Evolutionary conservation across 2,113 vertebrate species (phyloP).

Genomic region (Dromiciops gliroides): DNA sequence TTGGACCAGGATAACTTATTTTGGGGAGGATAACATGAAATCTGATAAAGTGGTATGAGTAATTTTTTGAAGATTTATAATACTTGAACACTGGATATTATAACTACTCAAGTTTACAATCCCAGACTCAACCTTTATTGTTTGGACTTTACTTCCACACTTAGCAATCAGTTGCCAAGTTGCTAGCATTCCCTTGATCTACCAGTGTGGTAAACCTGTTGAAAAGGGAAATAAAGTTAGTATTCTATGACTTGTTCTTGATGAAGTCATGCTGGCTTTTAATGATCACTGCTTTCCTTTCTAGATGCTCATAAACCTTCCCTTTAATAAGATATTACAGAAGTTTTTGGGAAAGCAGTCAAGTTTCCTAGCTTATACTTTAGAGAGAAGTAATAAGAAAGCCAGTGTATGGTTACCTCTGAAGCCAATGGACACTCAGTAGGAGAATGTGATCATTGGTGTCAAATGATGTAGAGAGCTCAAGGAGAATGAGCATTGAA

Average conservation of each 20-base stretch:
- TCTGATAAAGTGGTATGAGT: not conserved
- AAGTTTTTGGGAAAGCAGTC: not conserved
- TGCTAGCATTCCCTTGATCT: not conserved
- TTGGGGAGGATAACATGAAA: not conserved
- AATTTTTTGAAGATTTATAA: not conserved
- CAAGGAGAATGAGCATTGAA: not conserved
- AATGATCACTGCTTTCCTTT: not conserved
- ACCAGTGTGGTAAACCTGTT: not conserved
- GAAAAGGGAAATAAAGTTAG: not conserved
- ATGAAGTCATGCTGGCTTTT: not conserved
- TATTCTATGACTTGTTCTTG: not conserved
- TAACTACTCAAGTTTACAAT: not conserved
- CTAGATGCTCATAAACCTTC: not conserved
- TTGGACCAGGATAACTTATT: not conserved
- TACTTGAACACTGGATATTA: not conserved
- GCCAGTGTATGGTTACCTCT: not conserved
- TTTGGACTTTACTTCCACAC: not conserved
- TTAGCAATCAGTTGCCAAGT: not conserved
- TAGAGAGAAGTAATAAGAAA: not conserved
- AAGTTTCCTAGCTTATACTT: not conserved
- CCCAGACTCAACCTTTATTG: not conserved
- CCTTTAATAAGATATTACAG: not conserved
- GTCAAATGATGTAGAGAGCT: not conserved
- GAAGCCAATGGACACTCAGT: not conserved
- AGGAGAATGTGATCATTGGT: not conserved